Percentiles rank a stretch among this genome's conserved stretches.
Conservation (phyloP, 1,140 invertebrate genomes). For the Mamestra configurata region DNA sequence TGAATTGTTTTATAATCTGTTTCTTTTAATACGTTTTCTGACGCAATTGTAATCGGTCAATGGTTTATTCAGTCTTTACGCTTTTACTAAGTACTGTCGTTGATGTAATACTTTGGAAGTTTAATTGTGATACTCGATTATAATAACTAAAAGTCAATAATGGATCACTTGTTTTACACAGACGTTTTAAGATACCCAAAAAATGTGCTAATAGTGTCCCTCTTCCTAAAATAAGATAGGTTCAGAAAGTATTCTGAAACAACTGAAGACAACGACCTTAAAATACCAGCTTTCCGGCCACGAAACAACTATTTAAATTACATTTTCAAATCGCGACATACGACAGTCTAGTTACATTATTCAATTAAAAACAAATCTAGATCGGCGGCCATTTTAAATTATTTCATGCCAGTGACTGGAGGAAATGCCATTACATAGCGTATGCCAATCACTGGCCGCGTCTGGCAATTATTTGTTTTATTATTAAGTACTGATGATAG, state of each 20-base stretch:
- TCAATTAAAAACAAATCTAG: conserved; percentile 4
- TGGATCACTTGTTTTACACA: neutral
- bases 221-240: too few species aligned
- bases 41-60: conserved; percentile 31
- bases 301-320: neutral
- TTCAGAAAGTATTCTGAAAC: too few species aligned
- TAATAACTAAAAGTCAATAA: neutral
- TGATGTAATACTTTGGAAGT: conserved; percentile 17
- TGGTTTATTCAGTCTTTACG: conserved; percentile 25
- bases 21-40: conserved; percentile 30
- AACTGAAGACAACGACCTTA: neutral
- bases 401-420: neutral
- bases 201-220: too few species aligned
- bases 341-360: neutral
- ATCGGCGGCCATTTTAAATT: conserved; percentile 18
- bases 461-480: neutral
- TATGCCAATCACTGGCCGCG: neutral
- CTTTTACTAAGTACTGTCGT: conserved; percentile 32
- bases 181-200: neutral
- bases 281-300: neutral
- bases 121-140: neutral
- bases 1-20: conserved; percentile 41
- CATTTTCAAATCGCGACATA: neutral
- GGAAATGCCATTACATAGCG: conserved; percentile 7
- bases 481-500: neutral